phyloP scores from a whole-genome alignment of 2,888 invertebrate species.

The Pandemis heparana region DNA sequence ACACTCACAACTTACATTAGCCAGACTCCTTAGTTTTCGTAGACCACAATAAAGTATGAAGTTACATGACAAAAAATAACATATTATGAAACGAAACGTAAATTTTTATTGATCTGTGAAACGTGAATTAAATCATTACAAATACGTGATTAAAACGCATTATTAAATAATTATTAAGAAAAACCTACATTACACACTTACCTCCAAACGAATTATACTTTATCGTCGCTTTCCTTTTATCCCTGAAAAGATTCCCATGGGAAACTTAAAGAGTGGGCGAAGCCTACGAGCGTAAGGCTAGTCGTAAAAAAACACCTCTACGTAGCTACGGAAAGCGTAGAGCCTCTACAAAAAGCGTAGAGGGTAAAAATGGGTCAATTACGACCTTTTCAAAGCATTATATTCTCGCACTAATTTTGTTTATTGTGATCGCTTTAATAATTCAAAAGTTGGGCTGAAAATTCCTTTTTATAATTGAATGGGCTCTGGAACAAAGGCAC shows the following conservation, averaged over 20 bases:
- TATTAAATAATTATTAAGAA: no score
- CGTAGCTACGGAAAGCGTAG: conserved; percentile 7
- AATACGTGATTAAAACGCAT: no score
- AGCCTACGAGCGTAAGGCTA: conserved; percentile 17
- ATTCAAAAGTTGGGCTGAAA: not conserved
- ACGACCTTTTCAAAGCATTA: conserved; percentile 3
- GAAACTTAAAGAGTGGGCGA: conserved; percentile 6
- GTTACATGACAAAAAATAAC: no score
- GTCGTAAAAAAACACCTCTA: conserved; percentile 19
- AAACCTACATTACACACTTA: no score
- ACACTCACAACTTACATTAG: no score
- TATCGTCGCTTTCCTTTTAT: conserved; percentile 30
- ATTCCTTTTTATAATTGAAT: conserved; percentile 11
- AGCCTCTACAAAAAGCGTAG: conserved; percentile 6
- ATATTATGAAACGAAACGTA: no score
- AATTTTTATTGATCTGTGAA: no score
- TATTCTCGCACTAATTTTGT: conserved; percentile 16
- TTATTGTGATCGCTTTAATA: conserved; percentile 13
- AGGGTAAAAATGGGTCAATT: conserved; percentile 10
- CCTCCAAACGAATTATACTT: not conserved
- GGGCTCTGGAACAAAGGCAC: not conserved
- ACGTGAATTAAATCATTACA: no score
- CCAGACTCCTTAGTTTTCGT: no score
- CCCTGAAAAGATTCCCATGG: conserved; percentile 31
- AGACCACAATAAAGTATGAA: no score